Evolutionary conservation across 1,140 invertebrate species (phyloP).

Genomic region (Drosophila fuyamai): DNA sequence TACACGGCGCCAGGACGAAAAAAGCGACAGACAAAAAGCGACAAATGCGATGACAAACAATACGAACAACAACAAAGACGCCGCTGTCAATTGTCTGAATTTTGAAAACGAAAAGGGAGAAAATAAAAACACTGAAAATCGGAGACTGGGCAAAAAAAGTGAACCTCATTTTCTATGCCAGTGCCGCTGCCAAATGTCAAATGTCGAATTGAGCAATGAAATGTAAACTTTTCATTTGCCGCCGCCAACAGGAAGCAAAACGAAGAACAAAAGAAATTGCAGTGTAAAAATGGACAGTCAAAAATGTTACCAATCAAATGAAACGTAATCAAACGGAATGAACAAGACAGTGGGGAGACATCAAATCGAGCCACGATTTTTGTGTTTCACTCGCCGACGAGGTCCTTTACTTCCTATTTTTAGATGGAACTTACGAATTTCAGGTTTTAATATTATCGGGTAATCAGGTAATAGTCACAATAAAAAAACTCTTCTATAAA

Average conservation of each 20-base stretch:
- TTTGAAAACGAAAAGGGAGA: conserved; percentile 28
- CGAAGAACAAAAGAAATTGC: conserved; percentile 27
- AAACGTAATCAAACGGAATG: conserved; percentile 48
- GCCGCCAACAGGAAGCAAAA: conserved; percentile 36
- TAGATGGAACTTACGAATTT: not conserved
- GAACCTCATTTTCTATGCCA: conserved; percentile 78
- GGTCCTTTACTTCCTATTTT: conserved; percentile 10
- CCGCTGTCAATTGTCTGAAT: conserved; percentile 72
- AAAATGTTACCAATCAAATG: conserved; percentile 50
- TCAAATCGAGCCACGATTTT: conserved; percentile 9
- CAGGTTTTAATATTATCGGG: too few relatives aligned
- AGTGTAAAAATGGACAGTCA: conserved; percentile 31
- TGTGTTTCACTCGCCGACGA: conserved; percentile 24
- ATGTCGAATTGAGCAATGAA: conserved; percentile 76
- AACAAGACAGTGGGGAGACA: conserved; percentile 16
- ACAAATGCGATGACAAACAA: conserved; percentile 58
- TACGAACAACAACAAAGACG: conserved; percentile 50
- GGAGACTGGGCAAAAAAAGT: conserved; percentile 36
- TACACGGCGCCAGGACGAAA: conserved; percentile 27
- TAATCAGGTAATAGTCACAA: too few relatives aligned
- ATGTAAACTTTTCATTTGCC: conserved; percentile 76
- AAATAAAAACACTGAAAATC: conserved; percentile 25
- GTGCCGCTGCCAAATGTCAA: conserved; percentile 76
- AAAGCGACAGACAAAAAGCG: conserved; percentile 30
- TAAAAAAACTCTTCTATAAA: too few relatives aligned